Base-by-base conservation (phyloP, 2,113 vertebrate genomes). In the Murina feae region DNA sequence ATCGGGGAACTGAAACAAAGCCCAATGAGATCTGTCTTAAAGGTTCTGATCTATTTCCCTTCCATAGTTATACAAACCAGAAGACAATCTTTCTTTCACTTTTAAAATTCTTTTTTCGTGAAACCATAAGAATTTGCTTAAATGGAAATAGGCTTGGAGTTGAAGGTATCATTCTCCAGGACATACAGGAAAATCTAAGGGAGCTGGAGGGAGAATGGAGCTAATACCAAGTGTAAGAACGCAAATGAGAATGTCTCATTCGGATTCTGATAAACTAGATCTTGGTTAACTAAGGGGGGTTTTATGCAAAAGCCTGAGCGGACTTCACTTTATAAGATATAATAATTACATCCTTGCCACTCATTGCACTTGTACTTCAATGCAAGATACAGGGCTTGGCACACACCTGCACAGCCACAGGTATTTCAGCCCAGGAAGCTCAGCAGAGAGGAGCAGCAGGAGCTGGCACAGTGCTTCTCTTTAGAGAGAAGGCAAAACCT, bases 1-100 rank as follows among this genome's bases (percentile, higher is more conserved):
- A 49, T 21, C 6, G 37, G 30, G 58, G 66, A 87, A 90, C 60
- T 72, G 66, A 95, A 95, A 91, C 63, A 91, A 81, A 94, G 86
- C 4, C 17, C 32, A 1, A 4, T 44, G 49, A 79, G 65, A 17
- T 49, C 35, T 58, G 55, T 87, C n/a, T 80, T 35, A 74, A 76
- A 39, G n/a, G 3, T 49, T 82, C 75, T 60, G 20, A 32, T 69
- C 47, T 74, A 49, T 21, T 89, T 91, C 35, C 51, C 35, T 71
- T 86, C 25, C 58, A 35, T 10, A 51, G 55, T 75, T 63, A 66
- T n/a, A 39, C 20, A 74, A 13, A 35, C 32, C 10, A 39, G 23
- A 79, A 93, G 9, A 16, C 32, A 32, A 53, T 39, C 39, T 83
- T 79, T 92, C 51, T 81, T 71, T 53, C 20, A 86, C 65, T 51